Conservation (phyloP, 2,113 vertebrate species). For the Lathamus discolor region DNA sequence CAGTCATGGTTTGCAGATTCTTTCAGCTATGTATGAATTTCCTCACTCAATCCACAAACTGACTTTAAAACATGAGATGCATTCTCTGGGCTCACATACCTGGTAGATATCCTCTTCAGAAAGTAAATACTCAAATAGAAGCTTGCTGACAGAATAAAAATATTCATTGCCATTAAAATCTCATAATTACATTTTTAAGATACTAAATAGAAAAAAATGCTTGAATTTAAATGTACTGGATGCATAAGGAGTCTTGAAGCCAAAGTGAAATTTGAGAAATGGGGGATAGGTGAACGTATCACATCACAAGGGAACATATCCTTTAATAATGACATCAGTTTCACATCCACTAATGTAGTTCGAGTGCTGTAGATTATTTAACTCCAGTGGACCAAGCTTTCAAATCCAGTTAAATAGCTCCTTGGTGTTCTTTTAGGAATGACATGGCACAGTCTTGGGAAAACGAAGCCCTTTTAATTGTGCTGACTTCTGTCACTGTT, state of each 20-base stretch:
- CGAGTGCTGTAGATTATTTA: constrained; percentile 3
- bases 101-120: background rate
- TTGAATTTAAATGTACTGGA: background rate
- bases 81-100: background rate
- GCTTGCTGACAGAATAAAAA: background rate
- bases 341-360: background rate
- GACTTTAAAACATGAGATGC: background rate
- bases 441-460: background rate
- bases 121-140: background rate
- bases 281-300: background rate
- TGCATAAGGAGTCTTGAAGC: background rate
- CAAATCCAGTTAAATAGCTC: constrained; percentile 14
- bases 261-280: background rate
- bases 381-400: constrained; percentile 2
- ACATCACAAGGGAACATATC: background rate
- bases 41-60: background rate
- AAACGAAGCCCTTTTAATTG: background rate
- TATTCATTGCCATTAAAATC: background rate
- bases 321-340: constrained; percentile 44
- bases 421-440: background rate
- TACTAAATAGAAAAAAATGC: background rate
- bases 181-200: background rate
- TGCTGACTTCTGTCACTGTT: background rate
- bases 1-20: background rate
- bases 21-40: background rate